Evolutionary conservation across 2,888 invertebrate species (phyloP).

Genomic region (Cyrtodaria siliqua): DNA sequence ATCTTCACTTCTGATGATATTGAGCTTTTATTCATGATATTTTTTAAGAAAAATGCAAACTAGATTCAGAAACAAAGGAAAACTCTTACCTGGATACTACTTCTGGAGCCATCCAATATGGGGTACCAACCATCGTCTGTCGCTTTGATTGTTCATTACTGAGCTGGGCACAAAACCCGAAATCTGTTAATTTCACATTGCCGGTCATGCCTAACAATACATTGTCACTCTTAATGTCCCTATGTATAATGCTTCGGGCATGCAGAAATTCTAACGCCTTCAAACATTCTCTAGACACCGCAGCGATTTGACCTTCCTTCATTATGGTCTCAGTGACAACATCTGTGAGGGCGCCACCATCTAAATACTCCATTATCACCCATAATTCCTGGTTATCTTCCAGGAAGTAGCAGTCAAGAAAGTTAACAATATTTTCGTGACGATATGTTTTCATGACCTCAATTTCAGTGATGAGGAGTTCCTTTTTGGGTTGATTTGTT

Average conservation of each 20-base stretch:
- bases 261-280: constrained; percentile 96
- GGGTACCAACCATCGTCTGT: constrained; percentile 99
- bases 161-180: constrained; percentile 99
- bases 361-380: constrained; percentile 98
- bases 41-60: too few species aligned
- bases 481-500: constrained; percentile 97
- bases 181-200: constrained; percentile 90
- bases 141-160: constrained; percentile 94
- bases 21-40: too few species aligned
- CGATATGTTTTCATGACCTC: constrained; percentile 88
- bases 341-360: constrained; percentile 96
- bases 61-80: neutral
- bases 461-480: constrained; percentile 97
- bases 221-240: constrained; percentile 99
- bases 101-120: constrained; percentile 99
- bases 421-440: constrained; percentile 98
- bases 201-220: constrained; percentile 97
- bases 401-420: constrained; percentile 96
- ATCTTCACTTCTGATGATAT: too few species aligned
- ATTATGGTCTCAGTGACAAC: constrained; percentile 99
- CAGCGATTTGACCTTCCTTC: constrained; percentile 98
- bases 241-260: constrained; percentile 90
- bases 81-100: constrained; percentile 86
- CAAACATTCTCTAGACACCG: constrained; percentile 95
- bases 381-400: constrained; percentile 94